Conservation (phyloP, 2,888 invertebrate genomes). For the Acanthopleura granulata region DNA sequence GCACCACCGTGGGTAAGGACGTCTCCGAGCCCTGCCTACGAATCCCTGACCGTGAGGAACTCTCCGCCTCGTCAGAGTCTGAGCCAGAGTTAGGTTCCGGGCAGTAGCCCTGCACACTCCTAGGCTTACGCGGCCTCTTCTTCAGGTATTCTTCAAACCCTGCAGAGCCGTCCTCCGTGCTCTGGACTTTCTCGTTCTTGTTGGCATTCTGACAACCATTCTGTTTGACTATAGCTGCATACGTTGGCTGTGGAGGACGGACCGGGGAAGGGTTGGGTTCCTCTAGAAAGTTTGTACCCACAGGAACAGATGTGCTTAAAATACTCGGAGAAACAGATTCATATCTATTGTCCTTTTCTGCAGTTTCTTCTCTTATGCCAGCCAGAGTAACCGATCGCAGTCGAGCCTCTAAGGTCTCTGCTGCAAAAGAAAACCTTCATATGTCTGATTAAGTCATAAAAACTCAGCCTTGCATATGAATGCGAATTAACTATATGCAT, state of each 20-base stretch:
- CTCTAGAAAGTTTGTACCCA: not conserved
- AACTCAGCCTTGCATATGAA: no score
- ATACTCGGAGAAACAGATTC: not conserved
- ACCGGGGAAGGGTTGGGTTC: not conserved
- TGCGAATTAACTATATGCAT: not conserved
- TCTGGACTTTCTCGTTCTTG: not conserved
- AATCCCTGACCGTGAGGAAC: conserved; percentile 2
- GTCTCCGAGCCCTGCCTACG: not conserved
- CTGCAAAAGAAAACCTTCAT: not conserved
- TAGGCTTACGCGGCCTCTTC: not conserved
- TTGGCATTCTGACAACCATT: not conserved
- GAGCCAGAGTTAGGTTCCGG: not conserved
- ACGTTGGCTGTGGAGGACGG: not conserved
- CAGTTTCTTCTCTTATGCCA: conserved; percentile 2
- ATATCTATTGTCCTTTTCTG: not conserved
- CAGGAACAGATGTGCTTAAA: conserved; percentile 11
- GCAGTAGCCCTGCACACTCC: not conserved
- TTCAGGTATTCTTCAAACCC: conserved; percentile 7
- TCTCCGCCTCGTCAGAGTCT: conserved; percentile 8
- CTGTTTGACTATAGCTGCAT: conserved; percentile 6
- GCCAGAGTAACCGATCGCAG: not conserved
- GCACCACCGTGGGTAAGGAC: not conserved
- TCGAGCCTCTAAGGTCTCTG: conserved; percentile 1
- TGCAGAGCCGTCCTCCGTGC: not conserved
- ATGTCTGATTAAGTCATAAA: no score